Percentiles rank a stretch among this genome's conserved stretches.
These are phyloP conservation scores for Geopemphigus sp. DNA, from an alignment of 1,140 invertebrate species.

Conservation along the genomic window DNA sequence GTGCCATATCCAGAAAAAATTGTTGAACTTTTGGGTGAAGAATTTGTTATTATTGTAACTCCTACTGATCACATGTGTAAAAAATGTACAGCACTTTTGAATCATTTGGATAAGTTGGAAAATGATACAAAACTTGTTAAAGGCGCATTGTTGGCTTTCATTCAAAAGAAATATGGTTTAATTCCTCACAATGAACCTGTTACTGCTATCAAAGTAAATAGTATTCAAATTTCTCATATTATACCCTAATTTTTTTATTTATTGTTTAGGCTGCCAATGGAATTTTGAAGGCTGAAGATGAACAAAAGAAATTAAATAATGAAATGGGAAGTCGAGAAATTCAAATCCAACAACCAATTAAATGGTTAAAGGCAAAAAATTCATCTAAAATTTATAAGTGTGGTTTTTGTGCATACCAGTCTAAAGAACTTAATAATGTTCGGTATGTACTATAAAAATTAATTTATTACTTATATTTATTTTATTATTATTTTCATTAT, in stretches of 20 bases:
- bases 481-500: slow-evolving; percentile 12
- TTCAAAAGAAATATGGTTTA: slow-evolving; percentile 52
- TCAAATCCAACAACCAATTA: no score
- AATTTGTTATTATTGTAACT: slow-evolving; percentile 52
- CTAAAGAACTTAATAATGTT: slow-evolving; percentile 50
- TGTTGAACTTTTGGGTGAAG: slow-evolving; percentile 52
- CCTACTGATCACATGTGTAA: slow-evolving; percentile 52
- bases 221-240: no score
- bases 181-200: not conserved
- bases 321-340: no score
- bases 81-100: slow-evolving; percentile 52
- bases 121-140: slow-evolving; percentile 52
- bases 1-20: slow-evolving; percentile 52
- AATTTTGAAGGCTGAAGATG: no score
- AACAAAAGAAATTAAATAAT: no score
- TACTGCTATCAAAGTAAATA: not conserved
- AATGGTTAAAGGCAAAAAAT: no score
- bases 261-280: no score
- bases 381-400: slow-evolving; percentile 48
- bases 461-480: not conserved
- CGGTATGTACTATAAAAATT: slow-evolving; percentile 12
- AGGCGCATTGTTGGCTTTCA: slow-evolving; percentile 50
- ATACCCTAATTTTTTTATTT: no score
- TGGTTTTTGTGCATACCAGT: slow-evolving; percentile 50
- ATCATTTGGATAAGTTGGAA: slow-evolving; percentile 53